Base-by-base conservation (phyloP, 2,113 vertebrate species). In the Panurus biarmicus region DNA sequence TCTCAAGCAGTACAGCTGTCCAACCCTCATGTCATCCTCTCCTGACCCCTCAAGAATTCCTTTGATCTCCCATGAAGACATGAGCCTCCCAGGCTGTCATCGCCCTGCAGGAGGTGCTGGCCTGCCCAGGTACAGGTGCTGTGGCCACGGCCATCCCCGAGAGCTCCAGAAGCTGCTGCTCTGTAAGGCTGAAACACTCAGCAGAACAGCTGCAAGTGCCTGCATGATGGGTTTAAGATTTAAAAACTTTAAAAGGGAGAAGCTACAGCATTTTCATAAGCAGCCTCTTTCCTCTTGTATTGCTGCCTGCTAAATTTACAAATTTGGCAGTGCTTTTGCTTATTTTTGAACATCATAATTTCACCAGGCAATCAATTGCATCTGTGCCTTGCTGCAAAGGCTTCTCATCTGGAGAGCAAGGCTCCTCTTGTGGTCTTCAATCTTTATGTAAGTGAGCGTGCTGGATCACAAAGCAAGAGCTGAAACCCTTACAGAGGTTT, bases 11-110 rank as follows among this genome's bases (percentile, higher is more conserved):
- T 50, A 18, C 1, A 1, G 87, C 92, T 94, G 82, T 81, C 82
- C 6, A 7, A 15, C 58, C 60, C 42, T 57, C n/a, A 1, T 87
- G 83, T 87, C 80, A 80, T 89, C 77, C 82, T 92, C 24, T 33
- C 38, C 42, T 81, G 92, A 93, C 91, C 78, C 84, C 84, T 66
- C 66, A 89, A 57, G 89, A 91, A 93, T 95, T 76, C 84, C 80
- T 97, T 93, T 93, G 90, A 96, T 95, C 64, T 89, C 66, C 61
- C 74, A 9, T 10, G 60, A 78, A 93, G 94, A 60, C 38, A 58
- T 53, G 61, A 45, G 67, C 70, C 83, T 38, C 45, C 62, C 4
- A 24, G 58, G 80, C 93, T 94, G 96, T 90, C 93, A 92, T 66
- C 26, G 1, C 87, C 83, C 81, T 15, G 6, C 40, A 14, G 53